Percentiles rank a stretch among this genome's conserved stretches.
Evolutionary conservation across 2,888 invertebrate species (phyloP).

Genomic region (Netelia melanura): DNA sequence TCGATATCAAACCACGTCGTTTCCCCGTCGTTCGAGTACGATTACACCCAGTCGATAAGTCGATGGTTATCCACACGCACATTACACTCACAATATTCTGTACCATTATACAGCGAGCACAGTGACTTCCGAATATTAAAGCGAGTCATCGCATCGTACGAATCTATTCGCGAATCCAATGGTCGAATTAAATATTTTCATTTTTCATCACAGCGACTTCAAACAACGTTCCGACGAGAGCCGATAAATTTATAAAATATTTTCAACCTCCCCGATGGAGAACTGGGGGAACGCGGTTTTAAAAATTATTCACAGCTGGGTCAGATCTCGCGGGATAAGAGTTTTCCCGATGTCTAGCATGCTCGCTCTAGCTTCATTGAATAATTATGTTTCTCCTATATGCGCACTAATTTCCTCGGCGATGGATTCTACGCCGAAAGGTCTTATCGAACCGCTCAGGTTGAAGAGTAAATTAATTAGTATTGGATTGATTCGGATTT

Average conservation of each 20-base stretch:
- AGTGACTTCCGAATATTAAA: background rate
- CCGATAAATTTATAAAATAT: conserved; percentile 38
- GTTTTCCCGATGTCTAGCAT: conserved; percentile 39
- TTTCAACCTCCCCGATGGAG: background rate
- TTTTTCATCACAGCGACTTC: background rate
- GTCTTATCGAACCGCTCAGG: conserved; percentile 30
- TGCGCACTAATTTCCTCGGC: conserved; percentile 43
- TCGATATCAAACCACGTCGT: conserved; percentile 59
- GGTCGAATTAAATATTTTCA: background rate
- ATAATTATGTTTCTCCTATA: conserved; percentile 54
- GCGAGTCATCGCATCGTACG: conserved; percentile 13
- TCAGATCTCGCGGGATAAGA: conserved; percentile 49
- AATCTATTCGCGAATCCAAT: conserved; percentile 16
- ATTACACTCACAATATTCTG: conserved; percentile 14
- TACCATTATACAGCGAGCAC: background rate
- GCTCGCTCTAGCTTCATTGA: conserved; percentile 28
- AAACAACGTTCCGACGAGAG: background rate
- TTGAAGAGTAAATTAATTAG: conserved; percentile 40
- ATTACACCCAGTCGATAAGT: conserved; percentile 59
- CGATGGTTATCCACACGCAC: conserved; percentile 13
- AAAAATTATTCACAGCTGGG: conserved; percentile 46
- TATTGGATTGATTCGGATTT: background rate
- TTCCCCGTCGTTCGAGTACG: conserved; percentile 44
- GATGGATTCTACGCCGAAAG: conserved; percentile 39
- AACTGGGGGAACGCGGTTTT: conserved; percentile 4